Base-by-base conservation (phyloP, 2,797 vertebrate genomes). In the Catostomus latipinnis region DNA sequence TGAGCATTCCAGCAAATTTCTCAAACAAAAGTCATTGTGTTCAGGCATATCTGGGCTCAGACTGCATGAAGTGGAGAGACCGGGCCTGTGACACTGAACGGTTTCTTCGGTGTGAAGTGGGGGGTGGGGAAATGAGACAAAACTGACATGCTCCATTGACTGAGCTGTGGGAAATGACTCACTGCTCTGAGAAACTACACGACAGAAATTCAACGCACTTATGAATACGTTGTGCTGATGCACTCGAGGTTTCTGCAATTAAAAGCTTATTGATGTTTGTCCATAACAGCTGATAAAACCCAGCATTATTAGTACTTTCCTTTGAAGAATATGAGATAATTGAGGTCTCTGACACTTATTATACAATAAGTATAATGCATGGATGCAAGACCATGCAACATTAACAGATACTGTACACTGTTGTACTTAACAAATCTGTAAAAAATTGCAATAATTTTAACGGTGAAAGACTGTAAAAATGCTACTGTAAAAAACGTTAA, bases 61-160 rank as follows among this genome's bases (percentile, higher is more conserved):
- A 48, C 65, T 43, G 6, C 5, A 4, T 34, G 16, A 8, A 14
- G 54, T 1, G 61, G 53, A 67, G 14, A 49, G 57, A 75, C 49
- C 54, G 53, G 54, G 50, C 68, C 74, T 78, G 65, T 58, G 77
- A 74, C 82, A 78, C 77, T 13, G 61, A 76, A 71, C 62, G 22
- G 74, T 79, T 62, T 65, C 61, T 60, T 43, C 67, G 10, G 34
- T 71, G 72, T 69, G 71, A 81, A 72, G 56, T 72, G 76, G 48
- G 75, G 67, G 67, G 7, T 76, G 56, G 70, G 86, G 81, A 85
- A 86, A 88, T 85, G 88, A 88, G 84, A 82, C 81, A 89, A 86
- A 83, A 88, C 75, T 71, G 90, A 84, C 80, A 83, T 46, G 88
- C 90, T 91, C 82, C 86, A 75, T 81, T 86, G 91, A 75, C 87